These are phyloP conservation scores for Rhagophthalmus giganteus DNA, from an alignment of 2,888 invertebrate genomes.

Conservation along the genomic window DNA sequence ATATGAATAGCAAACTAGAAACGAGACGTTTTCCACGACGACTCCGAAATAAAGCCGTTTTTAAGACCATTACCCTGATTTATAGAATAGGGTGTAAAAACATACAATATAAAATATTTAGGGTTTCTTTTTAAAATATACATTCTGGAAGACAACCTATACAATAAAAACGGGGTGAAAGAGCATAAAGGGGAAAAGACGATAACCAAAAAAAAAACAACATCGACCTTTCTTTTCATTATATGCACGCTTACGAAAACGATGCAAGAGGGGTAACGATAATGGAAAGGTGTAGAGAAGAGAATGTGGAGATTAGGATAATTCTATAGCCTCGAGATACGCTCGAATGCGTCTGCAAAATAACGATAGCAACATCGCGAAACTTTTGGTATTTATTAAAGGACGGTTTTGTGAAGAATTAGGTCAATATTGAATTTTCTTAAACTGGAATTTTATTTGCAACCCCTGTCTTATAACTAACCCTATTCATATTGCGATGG, in stretches of 20 bases:
- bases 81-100: conserved; percentile 17
- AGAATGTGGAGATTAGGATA: conserved; percentile 25
- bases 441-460: not conserved
- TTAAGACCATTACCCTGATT: conserved; percentile 22
- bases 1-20: conserved; percentile 8
- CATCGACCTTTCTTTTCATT: conserved; percentile 14
- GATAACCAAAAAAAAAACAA: conserved; percentile 12
- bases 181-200: conserved; percentile 4
- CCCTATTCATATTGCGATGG: too few species aligned
- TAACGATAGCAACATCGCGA: conserved; percentile 19
- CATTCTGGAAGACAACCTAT: conserved; percentile 8
- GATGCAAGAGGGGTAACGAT: conserved; percentile 11
- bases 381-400: conserved; percentile 19
- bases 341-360: conserved; percentile 19
- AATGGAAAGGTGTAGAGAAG: conserved; percentile 19
- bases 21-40: conserved; percentile 6
- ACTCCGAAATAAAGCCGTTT: conserved; percentile 11
- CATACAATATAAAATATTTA: conserved; percentile 21
- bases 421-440: conserved; percentile 10
- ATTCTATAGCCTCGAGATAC: conserved; percentile 22
- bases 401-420: conserved; percentile 9
- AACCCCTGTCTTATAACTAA: too few species aligned
- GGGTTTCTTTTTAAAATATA: conserved; percentile 13
- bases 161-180: conserved; percentile 19
- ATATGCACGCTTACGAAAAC: conserved; percentile 11